Percentiles rank a stretch among this genome's conserved stretches.
phyloP scores from a whole-genome alignment of 1,140 invertebrate species.

The Drosophila arawakana region DNA sequence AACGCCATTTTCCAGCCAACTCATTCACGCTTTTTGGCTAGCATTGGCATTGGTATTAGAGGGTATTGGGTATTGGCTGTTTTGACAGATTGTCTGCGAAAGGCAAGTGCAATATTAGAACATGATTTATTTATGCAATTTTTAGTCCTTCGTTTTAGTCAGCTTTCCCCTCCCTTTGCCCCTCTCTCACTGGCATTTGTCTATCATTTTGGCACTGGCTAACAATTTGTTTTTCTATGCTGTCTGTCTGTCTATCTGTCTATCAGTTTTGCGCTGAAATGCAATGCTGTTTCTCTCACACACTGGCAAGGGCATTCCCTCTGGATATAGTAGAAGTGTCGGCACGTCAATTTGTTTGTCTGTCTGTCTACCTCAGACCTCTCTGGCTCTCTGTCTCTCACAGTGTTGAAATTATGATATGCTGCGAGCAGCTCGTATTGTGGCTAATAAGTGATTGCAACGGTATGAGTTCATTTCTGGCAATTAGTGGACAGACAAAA shows the following conservation, averaged over 20 bases:
- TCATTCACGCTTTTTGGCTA: conserved; percentile 68
- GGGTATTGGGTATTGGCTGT: conserved; percentile 1
- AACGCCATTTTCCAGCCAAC: conserved; percentile 76
- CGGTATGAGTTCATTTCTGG: conserved; percentile 53
- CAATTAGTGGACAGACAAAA: conserved; percentile 53
- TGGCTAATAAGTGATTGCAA: conserved; percentile 56
- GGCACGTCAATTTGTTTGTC: conserved; percentile 81
- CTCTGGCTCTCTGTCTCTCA: conserved; percentile 1
- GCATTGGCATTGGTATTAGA: conserved; percentile 39
- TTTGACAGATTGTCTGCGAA: conserved; percentile 78
- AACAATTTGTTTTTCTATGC: conserved; percentile 65
- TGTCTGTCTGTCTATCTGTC: conserved; percentile 17
- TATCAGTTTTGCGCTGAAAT: conserved; percentile 40
- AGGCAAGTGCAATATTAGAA: conserved; percentile 83
- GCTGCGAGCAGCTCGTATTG: conserved; percentile 38
- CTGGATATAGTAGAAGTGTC: conserved; percentile 64
- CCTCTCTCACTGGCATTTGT: conserved; percentile 60
- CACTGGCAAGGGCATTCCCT: not conserved
- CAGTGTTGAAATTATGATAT: conserved; percentile 73
- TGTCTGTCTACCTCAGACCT: conserved; percentile 28
- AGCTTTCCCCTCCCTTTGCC: conserved; percentile 37
- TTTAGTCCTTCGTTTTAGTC: conserved; percentile 52
- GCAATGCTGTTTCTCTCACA: conserved; percentile 12
- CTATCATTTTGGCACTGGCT: conserved; percentile 71
- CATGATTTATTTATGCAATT: conserved; percentile 84